Percentiles rank a stretch among this genome's conserved stretches.
These are phyloP conservation scores for Jacana jacana DNA, from an alignment of 2,113 vertebrate species.

Conservation along the genomic window DNA sequence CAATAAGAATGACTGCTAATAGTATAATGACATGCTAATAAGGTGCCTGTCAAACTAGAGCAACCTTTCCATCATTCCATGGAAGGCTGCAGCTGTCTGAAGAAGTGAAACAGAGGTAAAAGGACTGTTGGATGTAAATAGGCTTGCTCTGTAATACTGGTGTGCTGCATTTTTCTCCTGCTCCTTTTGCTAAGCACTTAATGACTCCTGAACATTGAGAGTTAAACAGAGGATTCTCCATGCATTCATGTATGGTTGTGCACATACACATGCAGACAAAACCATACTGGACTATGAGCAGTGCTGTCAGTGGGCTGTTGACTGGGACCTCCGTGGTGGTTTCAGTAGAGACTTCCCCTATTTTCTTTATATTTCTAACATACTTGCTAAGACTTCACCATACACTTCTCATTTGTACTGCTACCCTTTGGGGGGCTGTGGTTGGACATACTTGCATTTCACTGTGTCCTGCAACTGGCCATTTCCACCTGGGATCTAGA, in stretches of 20 bases:
- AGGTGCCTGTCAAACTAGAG: not conserved
- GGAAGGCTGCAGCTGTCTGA: not conserved
- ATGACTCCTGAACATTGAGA: not conserved
- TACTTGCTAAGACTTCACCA: not conserved
- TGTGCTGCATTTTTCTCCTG: not conserved
- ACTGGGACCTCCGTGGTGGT: not conserved
- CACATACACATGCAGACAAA: not conserved
- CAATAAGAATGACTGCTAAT: not conserved
- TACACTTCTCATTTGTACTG: not conserved
- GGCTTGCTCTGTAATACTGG: not conserved
- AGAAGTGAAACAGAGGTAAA: not conserved
- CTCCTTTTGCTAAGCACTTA: not conserved
- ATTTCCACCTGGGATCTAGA: not conserved
- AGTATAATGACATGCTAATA: not conserved
- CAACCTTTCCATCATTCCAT: not conserved
- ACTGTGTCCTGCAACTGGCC: not conserved
- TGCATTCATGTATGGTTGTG: not conserved
- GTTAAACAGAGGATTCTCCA: not conserved
- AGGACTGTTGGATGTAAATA: not conserved
- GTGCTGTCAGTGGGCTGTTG: not conserved
- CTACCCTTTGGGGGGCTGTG: not conserved
- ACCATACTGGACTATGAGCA: fast-evolving
- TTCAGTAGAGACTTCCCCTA: not conserved
- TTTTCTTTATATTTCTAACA: not conserved
- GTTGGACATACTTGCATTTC: not conserved